Evolutionary conservation across 2,797 vertebrate genomes (phyloP).

Genomic region (Cyclura pinguis): DNA sequence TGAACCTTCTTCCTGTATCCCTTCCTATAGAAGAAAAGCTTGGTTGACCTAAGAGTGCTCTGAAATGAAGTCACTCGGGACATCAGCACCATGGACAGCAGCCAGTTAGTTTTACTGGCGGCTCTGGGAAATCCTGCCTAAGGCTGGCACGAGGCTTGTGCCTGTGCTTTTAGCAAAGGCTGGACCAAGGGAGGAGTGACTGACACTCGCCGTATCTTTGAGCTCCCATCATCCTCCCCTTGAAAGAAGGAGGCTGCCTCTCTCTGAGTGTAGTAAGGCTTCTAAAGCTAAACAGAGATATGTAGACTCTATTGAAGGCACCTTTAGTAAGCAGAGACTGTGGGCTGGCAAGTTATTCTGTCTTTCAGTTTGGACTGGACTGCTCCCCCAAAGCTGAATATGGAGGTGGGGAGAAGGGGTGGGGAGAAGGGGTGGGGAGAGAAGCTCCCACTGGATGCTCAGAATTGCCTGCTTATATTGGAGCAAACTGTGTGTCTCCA

Average conservation of each 20-base stretch:
- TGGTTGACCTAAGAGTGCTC: constrained; percentile 9
- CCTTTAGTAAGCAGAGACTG: not conserved
- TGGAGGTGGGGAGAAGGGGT: not conserved
- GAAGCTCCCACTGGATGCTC: not conserved
- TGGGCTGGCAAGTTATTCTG: not conserved
- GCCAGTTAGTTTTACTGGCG: not conserved
- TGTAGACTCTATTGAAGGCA: not conserved
- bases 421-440: not conserved
- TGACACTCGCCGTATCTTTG: not conserved
- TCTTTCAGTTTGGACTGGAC: not conserved
- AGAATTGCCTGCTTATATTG: not conserved
- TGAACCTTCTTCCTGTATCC: not conserved
- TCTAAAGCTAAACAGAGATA: not conserved
- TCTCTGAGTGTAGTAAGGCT: not conserved
- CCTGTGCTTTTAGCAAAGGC: constrained; percentile 3
- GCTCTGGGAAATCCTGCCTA: constrained; percentile 6
- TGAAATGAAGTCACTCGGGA: not conserved
- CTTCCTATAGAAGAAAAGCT: not conserved
- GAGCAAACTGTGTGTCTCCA: not conserved
- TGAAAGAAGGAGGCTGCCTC: not conserved
- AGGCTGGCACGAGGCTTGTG: not conserved
- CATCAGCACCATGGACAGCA: constrained; percentile 34
- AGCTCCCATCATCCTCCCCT: not conserved
- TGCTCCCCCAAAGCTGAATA: not conserved
- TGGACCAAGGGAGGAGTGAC: not conserved